phyloP scores from a whole-genome alignment of 2,113 vertebrate species.

The Gila orcuttii region DNA sequence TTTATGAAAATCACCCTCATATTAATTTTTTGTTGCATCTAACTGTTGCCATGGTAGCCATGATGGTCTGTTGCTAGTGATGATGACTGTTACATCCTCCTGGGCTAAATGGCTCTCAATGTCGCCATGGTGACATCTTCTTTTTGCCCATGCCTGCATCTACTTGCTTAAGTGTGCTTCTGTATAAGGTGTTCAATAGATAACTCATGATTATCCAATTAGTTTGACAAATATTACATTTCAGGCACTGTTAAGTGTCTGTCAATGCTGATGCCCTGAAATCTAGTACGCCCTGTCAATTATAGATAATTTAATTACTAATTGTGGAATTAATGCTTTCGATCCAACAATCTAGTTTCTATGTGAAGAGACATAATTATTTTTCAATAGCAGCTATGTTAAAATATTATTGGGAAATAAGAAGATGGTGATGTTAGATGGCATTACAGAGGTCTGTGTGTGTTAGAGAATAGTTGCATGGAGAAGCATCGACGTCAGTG shows the following conservation, averaged over 20 bases:
- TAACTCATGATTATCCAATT: constrained; percentile 31
- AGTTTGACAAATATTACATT: constrained; percentile 6
- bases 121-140: constrained; percentile 53
- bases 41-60: constrained; percentile 58
- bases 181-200: constrained; percentile 13
- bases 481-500: constrained; percentile 56
- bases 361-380: not conserved
- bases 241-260: constrained; percentile 13
- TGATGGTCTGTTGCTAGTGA: constrained; percentile 36
- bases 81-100: constrained; percentile 36
- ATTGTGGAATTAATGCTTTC: not conserved
- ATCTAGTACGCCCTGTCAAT: constrained; percentile 8
- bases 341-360: not conserved
- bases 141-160: constrained; percentile 41
- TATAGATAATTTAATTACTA: not conserved
- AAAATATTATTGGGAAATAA: not conserved
- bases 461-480: constrained; percentile 47
- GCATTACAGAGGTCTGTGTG: not conserved
- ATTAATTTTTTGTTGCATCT: constrained; percentile 49
- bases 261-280: not conserved
- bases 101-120: constrained; percentile 35
- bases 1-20: constrained; percentile 38
- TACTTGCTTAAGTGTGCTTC: constrained; percentile 42
- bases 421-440: not conserved
- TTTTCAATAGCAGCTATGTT: not conserved